Evolutionary conservation across 2,113 vertebrate genomes (phyloP).

Genomic region (Dasyurus viverrinus): DNA sequence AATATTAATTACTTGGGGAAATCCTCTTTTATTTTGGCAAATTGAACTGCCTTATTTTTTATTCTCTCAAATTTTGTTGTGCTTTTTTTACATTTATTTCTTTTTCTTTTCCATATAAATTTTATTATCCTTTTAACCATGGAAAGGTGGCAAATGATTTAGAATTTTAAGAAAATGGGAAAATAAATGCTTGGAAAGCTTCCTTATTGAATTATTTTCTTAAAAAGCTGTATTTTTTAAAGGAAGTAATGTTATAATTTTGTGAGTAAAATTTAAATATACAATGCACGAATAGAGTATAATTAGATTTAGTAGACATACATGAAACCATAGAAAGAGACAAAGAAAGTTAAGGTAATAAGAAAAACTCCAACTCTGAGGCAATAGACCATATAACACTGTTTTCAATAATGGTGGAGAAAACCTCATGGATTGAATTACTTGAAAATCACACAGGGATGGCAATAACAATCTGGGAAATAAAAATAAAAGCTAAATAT

Average conservation of each 20-base stretch:
- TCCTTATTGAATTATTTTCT: background rate
- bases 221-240: background rate
- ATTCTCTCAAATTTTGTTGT: background rate
- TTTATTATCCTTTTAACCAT: no score
- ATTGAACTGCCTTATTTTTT: background rate
- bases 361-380: background rate
- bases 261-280: background rate
- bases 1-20: background rate
- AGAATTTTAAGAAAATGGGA: background rate
- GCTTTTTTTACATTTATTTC: background rate
- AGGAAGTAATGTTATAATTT: background rate
- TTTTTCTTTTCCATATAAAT: background rate
- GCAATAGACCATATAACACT: no score
- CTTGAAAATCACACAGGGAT: background rate
- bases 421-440: accelerated
- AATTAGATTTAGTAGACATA: background rate
- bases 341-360: background rate
- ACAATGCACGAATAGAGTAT: background rate
- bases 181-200: background rate
- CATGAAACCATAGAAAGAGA: background rate
- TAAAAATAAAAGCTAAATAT: background rate
- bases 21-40: background rate
- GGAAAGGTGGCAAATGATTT: background rate
- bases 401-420: background rate
- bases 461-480: background rate